These are phyloP conservation scores for Hecatera dysodea DNA, from an alignment of 2,888 invertebrate species.

Conservation along the genomic window DNA sequence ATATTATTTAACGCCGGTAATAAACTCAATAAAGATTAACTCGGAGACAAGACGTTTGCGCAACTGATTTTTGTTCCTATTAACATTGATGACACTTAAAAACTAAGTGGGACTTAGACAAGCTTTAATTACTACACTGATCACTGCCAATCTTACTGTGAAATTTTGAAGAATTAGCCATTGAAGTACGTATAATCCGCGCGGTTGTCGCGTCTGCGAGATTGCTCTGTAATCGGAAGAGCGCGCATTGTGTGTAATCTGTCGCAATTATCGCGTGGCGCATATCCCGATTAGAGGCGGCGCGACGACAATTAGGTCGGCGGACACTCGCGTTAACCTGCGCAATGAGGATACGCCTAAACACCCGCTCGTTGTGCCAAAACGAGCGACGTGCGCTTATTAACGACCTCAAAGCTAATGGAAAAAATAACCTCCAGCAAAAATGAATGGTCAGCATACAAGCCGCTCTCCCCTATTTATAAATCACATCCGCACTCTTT, in stretches of 20 bases:
- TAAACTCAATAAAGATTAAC: slow-evolving; percentile 81
- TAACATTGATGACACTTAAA: slow-evolving; percentile 36
- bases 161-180: neutral
- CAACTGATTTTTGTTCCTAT: slow-evolving; percentile 54
- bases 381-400: slow-evolving; percentile 76
- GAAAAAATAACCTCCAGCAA: slow-evolving; percentile 78
- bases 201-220: slow-evolving; percentile 42
- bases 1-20: slow-evolving; percentile 84
- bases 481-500: slow-evolving; percentile 88
- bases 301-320: slow-evolving; percentile 90
- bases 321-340: slow-evolving; percentile 90
- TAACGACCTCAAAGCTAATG: slow-evolving; percentile 80
- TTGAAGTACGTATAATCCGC: slow-evolving; percentile 29
- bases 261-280: slow-evolving; percentile 89
- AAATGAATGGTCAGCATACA: slow-evolving; percentile 80
- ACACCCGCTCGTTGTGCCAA: slow-evolving; percentile 84
- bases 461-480: slow-evolving; percentile 81
- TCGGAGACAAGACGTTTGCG: slow-evolving; percentile 72
- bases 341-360: slow-evolving; percentile 90
- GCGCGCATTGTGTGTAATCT: slow-evolving; percentile 76
- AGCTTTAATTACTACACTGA: slow-evolving; percentile 16
- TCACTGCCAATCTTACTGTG: slow-evolving; percentile 29
- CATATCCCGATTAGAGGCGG: slow-evolving; percentile 89
- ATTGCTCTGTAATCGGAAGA: slow-evolving; percentile 60
- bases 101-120: slow-evolving; percentile 31